Conservation (phyloP, 2,888 invertebrate species). For the Microctonus aethiopoides region DNA sequence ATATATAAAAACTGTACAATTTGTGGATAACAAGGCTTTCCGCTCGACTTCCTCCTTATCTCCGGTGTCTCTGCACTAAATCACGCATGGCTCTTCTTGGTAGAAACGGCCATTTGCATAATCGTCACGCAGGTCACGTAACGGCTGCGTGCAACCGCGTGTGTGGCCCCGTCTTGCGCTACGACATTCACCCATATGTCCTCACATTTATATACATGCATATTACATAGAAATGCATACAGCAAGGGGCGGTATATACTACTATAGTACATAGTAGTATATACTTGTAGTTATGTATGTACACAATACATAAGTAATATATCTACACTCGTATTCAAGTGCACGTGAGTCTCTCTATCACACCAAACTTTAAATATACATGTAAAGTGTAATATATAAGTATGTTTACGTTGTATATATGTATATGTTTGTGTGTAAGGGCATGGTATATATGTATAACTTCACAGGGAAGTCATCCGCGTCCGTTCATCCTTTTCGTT, state of each 20-base stretch:
- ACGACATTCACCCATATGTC: constrained; percentile 29
- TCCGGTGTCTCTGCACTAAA: constrained; percentile 35
- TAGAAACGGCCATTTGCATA: constrained; percentile 35
- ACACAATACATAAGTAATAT: neutral
- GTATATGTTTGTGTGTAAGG: too few species aligned
- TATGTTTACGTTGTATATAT: neutral
- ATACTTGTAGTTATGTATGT: constrained; percentile 15
- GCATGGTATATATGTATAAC: too few species aligned
- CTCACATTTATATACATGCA: constrained; percentile 1
- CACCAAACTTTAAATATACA: neutral
- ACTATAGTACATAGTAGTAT: neutral
- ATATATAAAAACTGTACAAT: constrained; percentile 7
- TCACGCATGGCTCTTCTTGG: constrained; percentile 34
- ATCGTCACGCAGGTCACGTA: constrained; percentile 33
- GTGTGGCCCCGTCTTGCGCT: constrained; percentile 30
- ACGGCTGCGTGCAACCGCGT: constrained; percentile 34
- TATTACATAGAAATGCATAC: too few species aligned
- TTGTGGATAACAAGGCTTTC: constrained; percentile 15
- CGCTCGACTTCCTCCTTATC: constrained; percentile 28
- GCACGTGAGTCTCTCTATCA: constrained; percentile 4
- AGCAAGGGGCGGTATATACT: too few species aligned
- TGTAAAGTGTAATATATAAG: too few species aligned
- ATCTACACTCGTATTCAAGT: neutral
- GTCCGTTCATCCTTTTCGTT: constrained; percentile 32
- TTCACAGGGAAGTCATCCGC: constrained; percentile 17